A percentile compares a stretch with the other conserved stretches of the same genome.
These are phyloP conservation scores for Coremacera marginata DNA, from an alignment of 2,888 invertebrate genomes.

Conservation along the genomic window DNA sequence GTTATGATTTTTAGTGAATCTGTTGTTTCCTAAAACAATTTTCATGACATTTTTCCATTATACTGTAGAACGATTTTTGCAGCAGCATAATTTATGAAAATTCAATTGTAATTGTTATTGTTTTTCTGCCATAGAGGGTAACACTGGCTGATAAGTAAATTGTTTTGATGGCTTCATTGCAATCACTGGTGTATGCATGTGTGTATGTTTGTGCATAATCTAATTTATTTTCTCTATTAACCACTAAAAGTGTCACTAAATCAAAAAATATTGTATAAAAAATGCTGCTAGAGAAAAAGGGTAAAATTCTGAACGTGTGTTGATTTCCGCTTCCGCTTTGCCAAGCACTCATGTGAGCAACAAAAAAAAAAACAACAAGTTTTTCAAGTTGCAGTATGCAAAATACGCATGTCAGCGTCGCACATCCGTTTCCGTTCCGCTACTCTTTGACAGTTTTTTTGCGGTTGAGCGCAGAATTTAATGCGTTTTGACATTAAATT, in stretches of 20 bases:
- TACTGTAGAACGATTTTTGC: slow-evolving; percentile 28
- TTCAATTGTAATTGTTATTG: slow-evolving; percentile 66
- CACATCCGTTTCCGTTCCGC: slow-evolving; percentile 10
- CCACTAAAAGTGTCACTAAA: slow-evolving; percentile 60
- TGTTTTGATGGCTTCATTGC: slow-evolving; percentile 36
- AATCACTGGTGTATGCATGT: slow-evolving; percentile 49
- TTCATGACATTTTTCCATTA: slow-evolving; percentile 6
- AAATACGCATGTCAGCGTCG: slow-evolving; percentile 4
- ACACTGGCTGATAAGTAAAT: slow-evolving; percentile 22
- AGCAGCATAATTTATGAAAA: slow-evolving; percentile 62
- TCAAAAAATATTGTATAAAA: slow-evolving; percentile 50
- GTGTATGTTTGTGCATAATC: slow-evolving; percentile 47
- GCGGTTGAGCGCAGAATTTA: slow-evolving; percentile 27
- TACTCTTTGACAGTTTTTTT: background rate
- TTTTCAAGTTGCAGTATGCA: background rate
- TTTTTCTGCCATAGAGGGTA: background rate
- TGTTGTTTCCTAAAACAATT: slow-evolving; percentile 28
- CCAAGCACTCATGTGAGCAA: background rate
- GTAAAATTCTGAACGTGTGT: slow-evolving; percentile 34
- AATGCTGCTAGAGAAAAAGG: slow-evolving; percentile 38
- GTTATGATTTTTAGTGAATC: slow-evolving; percentile 11
- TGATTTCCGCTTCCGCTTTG: slow-evolving; percentile 21
- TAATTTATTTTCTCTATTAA: slow-evolving; percentile 56
- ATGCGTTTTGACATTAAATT: slow-evolving; percentile 15
- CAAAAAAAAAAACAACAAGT: background rate